Evolutionary conservation across 2,888 invertebrate species (phyloP), one percentile per base, ranked within the genome.

Genomic region (Latrodectus elegans): DNA sequence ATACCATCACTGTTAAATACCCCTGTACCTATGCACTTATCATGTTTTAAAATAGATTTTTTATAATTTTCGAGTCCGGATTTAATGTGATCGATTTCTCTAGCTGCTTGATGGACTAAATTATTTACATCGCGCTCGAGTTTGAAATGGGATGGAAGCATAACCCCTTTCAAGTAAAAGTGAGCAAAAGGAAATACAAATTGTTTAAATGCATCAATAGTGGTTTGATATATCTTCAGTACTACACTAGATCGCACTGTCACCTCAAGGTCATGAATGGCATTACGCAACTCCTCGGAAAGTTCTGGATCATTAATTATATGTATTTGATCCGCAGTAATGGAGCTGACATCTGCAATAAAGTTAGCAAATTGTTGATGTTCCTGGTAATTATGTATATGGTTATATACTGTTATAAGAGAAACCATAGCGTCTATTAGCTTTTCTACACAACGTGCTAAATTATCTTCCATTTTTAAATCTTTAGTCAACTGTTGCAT

Each of bases 131-230:
- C 49, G 1, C 10, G 11, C 8, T 52, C 51, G 1, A 67, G 6
- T 17, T 71, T 51, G 4, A 71, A 11, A 14, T 64, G 79, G 0
- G 71, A 64, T 1, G 72, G 79, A 8, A 72, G 71, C 60, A 14
- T 11, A 8, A 55, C 49, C 4, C 55, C 60, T 14, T 80, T 12
- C 12, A 80, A 17, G 10, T 80, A 80, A n/a, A 6, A 8, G 17
- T 71, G 60, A 17, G 79, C 72, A 15, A 71, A 80, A 8, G 79
- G 79, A 64, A 80, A 80, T 22, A 72, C 79, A 52, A 71, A 80
- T 51, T 80, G 79, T 22, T 51, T 80, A 8, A 80, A 80, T n/a
- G 79, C 71, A 64, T 70, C 8, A 17, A 80, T 72, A 4, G 64
- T 64, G 11, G 64, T 15, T 51, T 64, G 26, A n/a, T 71, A 72